A percentile compares a stretch with the other conserved stretches of the same genome.
Evolutionary conservation across 2,113 vertebrate species (phyloP).

Genomic region (Capricornis sumatraensis): DNA sequence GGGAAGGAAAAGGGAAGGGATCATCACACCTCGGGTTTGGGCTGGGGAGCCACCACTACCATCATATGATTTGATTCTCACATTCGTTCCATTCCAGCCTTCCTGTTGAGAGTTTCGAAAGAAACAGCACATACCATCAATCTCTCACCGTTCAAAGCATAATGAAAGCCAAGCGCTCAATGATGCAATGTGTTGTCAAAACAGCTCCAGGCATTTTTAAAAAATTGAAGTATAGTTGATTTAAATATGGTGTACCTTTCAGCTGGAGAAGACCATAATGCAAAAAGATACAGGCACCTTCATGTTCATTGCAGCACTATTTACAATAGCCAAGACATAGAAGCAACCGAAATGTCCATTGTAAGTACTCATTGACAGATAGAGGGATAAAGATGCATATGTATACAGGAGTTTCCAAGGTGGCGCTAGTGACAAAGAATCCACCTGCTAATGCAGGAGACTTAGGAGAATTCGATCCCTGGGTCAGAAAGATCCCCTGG

Average conservation of each 20-base stretch:
- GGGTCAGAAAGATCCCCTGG: neutral
- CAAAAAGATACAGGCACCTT: neutral
- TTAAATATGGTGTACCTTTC: neutral
- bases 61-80: neutral
- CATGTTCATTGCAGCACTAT: neutral
- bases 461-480: neutral
- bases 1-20: neutral
- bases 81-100: neutral
- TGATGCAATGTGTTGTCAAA: conserved; percentile 14
- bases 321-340: neutral
- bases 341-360: neutral
- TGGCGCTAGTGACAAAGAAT: neutral
- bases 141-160: neutral
- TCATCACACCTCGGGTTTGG: neutral
- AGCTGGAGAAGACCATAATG: neutral
- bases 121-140: neutral
- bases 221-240: neutral
- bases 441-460: neutral
- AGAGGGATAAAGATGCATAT: neutral
- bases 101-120: conserved; percentile 18
- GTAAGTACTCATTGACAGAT: neutral
- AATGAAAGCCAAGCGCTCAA: neutral
- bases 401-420: neutral
- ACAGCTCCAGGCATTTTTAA: neutral
- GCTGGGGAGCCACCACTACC: neutral